Percentiles rank a stretch among this genome's conserved stretches.
These are phyloP conservation scores for Sebastes dallii DNA, from an alignment of 2,797 vertebrate genomes.

Conservation along the genomic window DNA sequence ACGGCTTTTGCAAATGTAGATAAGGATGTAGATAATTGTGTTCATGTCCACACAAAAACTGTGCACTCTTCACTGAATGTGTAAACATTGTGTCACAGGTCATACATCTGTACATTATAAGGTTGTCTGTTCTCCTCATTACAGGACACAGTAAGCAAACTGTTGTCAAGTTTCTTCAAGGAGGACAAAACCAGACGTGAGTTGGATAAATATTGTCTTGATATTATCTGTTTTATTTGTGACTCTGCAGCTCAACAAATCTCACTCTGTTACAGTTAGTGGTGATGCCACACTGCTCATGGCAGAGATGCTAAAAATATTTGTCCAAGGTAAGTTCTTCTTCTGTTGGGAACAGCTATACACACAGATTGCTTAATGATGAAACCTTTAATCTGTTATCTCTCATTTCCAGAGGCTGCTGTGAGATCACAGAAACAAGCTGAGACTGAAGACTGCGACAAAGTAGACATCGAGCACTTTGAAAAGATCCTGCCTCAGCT, in stretches of 20 bases:
- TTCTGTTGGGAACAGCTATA: neutral
- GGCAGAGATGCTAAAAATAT: constrained; percentile 81
- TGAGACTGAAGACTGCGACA: constrained; percentile 76
- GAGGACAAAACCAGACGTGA: constrained; percentile 83
- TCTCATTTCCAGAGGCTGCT: constrained; percentile 74
- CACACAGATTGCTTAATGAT: neutral
- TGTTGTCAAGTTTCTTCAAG: constrained; percentile 77
- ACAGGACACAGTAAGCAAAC: constrained; percentile 78
- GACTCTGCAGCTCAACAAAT: neutral
- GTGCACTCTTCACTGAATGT: neutral
- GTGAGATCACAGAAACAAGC: constrained; percentile 82
- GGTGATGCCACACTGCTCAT: constrained; percentile 75
- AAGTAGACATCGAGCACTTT: constrained; percentile 83
- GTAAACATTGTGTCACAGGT: neutral
- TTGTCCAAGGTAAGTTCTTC: constrained; percentile 78
- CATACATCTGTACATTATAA: neutral
- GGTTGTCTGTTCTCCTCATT: constrained; percentile 1
- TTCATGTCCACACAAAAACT: neutral
- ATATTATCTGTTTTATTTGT: too few species aligned
- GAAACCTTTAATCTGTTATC: neutral
- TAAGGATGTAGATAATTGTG: neutral
- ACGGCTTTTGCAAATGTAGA: neutral
- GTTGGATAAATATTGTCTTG: constrained; percentile 5
- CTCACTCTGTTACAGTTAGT: constrained; percentile 63
- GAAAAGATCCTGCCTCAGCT: constrained; percentile 85